Evolutionary conservation across 2,888 invertebrate genomes (phyloP).

Genomic region (Ormyrus rosae): DNA sequence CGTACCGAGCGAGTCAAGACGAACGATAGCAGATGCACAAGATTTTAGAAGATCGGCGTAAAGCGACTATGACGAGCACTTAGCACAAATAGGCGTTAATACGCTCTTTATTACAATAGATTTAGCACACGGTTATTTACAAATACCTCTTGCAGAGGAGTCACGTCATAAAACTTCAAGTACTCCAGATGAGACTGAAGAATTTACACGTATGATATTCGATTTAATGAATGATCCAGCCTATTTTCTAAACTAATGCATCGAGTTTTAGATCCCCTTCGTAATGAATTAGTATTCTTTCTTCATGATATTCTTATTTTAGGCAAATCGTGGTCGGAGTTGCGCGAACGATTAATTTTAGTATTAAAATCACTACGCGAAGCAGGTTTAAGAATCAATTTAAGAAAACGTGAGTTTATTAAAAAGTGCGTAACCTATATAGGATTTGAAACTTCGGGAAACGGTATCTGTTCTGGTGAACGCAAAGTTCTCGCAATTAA

Average conservation of each 20-base stretch:
- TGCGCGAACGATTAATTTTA: conserved; percentile 58
- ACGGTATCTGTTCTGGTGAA: conserved; percentile 50
- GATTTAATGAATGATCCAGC: neutral
- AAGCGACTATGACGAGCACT: neutral
- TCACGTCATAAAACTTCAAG: conserved; percentile 41
- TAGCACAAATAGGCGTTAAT: neutral
- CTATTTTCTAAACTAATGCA: neutral
- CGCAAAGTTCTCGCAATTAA: conserved; percentile 58
- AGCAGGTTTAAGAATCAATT: conserved; percentile 63
- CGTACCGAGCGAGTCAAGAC: neutral
- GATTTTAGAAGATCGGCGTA: conserved; percentile 1
- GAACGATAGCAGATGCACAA: neutral
- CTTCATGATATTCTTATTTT: conserved; percentile 29
- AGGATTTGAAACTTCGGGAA: conserved; percentile 59
- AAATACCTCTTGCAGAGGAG: conserved; percentile 37
- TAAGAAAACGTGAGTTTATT: conserved; percentile 63
- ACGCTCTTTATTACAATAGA: neutral
- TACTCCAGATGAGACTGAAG: conserved; percentile 60
- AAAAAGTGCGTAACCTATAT: conserved; percentile 61
- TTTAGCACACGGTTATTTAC: conserved; percentile 42
- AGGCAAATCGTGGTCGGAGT: conserved; percentile 59
- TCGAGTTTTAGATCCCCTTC: neutral
- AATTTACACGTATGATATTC: neutral
- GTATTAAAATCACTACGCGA: conserved; percentile 60
- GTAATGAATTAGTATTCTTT: conserved; percentile 55